These are phyloP conservation scores for Apamea sordens DNA, from an alignment of 2,888 invertebrate genomes.

Conservation along the genomic window DNA sequence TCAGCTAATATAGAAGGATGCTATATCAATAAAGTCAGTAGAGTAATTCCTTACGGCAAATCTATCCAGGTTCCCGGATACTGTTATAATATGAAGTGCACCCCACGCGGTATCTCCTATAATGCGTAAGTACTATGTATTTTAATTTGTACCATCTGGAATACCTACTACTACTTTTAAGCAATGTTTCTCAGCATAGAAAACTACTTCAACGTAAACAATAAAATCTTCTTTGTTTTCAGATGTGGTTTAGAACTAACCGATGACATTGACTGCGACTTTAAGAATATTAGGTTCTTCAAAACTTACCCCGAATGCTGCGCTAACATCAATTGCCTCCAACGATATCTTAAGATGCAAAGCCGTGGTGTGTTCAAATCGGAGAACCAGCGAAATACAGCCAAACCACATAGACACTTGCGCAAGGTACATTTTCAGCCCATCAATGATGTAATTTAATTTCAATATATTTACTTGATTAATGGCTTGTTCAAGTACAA, in stretches of 20 bases:
- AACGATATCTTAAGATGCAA: background rate
- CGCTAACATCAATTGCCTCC: background rate
- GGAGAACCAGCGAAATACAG: background rate
- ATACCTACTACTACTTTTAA: background rate
- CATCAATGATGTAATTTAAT: background rate
- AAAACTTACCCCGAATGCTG: constrained; percentile 11
- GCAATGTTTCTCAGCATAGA: background rate
- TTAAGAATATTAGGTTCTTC: constrained; percentile 10
- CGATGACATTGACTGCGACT: constrained; percentile 3
- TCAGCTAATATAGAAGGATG: background rate
- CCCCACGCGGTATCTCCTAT: background rate
- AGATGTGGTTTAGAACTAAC: background rate
- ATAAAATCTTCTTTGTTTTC: background rate
- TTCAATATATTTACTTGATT: background rate
- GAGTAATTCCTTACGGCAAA: background rate
- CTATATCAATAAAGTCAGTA: constrained; percentile 9
- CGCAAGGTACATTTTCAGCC: background rate
- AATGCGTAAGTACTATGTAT: background rate
- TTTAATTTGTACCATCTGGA: background rate
- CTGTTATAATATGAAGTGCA: constrained; percentile 1
- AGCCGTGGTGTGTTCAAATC: background rate
- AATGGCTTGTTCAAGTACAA: background rate
- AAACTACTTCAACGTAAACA: background rate
- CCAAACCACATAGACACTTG: background rate
- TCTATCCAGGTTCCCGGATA: background rate